These are phyloP conservation scores for Hyperopisus bebe DNA, from an alignment of 2,113 vertebrate genomes.

Conservation along the genomic window DNA sequence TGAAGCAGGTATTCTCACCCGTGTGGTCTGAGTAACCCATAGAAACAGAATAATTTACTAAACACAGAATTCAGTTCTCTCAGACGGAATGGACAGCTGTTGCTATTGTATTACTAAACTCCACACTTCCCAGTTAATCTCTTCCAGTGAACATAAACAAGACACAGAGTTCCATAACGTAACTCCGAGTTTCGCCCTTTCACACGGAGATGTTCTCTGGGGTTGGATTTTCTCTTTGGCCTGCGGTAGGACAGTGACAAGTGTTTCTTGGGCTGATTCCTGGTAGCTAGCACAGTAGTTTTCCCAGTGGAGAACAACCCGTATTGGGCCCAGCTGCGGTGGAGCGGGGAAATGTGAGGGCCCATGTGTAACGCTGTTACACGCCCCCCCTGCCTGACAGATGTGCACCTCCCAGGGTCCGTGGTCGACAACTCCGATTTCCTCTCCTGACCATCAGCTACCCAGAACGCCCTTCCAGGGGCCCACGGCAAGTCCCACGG, in stretches of 20 bases:
- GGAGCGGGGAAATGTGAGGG: conserved; percentile 51
- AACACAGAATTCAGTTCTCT: conserved; percentile 14
- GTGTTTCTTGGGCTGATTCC: conserved; percentile 16
- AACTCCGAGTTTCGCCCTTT: conserved; percentile 38
- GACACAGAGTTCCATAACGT: conserved; percentile 48
- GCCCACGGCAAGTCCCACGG: conserved; percentile 27
- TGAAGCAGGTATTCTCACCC: not conserved
- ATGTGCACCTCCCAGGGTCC: conserved; percentile 39
- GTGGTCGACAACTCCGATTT: conserved; percentile 63
- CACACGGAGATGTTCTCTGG: conserved; percentile 32
- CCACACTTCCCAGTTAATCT: conserved; percentile 48
- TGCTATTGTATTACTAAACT: conserved; percentile 32
- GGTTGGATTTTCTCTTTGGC: not conserved
- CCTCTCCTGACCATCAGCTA: conserved; percentile 36
- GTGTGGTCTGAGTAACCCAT: not conserved
- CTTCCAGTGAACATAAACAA: conserved; percentile 37
- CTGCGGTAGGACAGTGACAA: conserved; percentile 10
- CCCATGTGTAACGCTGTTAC: conserved; percentile 55
- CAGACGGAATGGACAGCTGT: conserved; percentile 15
- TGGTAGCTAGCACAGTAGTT: conserved; percentile 56
- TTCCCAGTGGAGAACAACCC: conserved; percentile 45
- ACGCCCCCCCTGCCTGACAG: conserved; percentile 58
- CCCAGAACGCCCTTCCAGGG: conserved; percentile 1
- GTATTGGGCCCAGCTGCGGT: conserved; percentile 57
- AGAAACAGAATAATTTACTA: not conserved